Evolutionary conservation across 1,140 invertebrate genomes (phyloP).

Genomic region (Heterodera schachtii): DNA sequence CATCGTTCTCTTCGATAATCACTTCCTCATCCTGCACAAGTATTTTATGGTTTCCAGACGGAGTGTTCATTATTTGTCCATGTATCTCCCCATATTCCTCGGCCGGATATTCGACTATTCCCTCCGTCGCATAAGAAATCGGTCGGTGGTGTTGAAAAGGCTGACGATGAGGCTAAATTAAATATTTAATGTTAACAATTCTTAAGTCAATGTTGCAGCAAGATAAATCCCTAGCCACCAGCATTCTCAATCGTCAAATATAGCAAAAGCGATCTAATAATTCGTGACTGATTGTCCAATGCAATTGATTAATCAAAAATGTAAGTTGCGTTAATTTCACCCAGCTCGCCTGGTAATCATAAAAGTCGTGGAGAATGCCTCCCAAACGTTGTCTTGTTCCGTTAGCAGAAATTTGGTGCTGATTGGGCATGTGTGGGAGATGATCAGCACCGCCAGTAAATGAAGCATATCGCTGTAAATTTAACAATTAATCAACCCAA

Average conservation of each 20-base stretch:
- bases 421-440: neutral
- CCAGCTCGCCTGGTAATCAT: neutral
- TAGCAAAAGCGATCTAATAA: too few relatives aligned
- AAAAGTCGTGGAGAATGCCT: neutral
- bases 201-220: neutral
- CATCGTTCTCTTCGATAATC: neutral
- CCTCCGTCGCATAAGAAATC: neutral
- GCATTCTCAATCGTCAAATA: too few relatives aligned
- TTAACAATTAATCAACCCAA: neutral
- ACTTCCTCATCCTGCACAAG: neutral
- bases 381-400: neutral
- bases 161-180: neutral
- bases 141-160: neutral
- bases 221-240: neutral
- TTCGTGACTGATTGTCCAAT: too few relatives aligned
- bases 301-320: too few relatives aligned
- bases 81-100: neutral
- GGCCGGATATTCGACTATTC: constrained; percentile 1
- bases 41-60: neutral
- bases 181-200: neutral
- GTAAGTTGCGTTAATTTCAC: too few relatives aligned
- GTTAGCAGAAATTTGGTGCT: neutral
- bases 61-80: neutral
- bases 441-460: neutral
- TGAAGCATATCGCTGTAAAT: neutral